A percentile compares a stretch with the other conserved stretches of the same genome.
Conservation (phyloP, 2,113 vertebrate species). For the Takifugu flavidus region DNA sequence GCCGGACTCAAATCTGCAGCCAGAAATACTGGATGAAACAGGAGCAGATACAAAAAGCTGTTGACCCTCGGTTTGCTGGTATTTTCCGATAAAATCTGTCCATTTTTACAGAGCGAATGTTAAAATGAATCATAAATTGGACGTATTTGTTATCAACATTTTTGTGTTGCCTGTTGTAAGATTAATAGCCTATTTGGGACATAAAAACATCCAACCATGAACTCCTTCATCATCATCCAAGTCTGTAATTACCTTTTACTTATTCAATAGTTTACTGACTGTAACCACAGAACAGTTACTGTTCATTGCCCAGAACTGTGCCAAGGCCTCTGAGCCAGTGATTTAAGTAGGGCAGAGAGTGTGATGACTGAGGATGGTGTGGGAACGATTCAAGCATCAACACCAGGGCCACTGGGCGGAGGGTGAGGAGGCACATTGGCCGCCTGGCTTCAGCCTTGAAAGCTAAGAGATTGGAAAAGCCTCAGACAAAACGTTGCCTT, state of each 20-base stretch:
- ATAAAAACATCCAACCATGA: not conserved
- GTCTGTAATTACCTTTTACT: constrained; percentile 4
- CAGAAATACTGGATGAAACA: constrained; percentile 16
- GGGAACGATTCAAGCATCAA: constrained; percentile 33
- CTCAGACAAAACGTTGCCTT: constrained; percentile 69
- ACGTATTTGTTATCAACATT: not conserved
- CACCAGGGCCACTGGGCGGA: not conserved
- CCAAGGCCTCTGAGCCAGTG: not conserved
- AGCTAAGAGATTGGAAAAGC: constrained; percentile 50
- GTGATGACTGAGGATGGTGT: constrained; percentile 41
- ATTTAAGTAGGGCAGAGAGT: constrained; percentile 26
- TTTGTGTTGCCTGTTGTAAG: not conserved
- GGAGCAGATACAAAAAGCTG: not conserved
- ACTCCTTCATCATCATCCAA: not conserved
- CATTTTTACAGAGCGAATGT: too few relatives aligned
- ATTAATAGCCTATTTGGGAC: too few relatives aligned
- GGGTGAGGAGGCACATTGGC: not conserved
- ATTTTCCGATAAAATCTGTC: not conserved
- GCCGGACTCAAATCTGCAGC: constrained; percentile 80
- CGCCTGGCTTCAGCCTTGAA: constrained; percentile 47
- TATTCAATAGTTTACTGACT: constrained; percentile 8
- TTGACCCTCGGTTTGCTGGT: not conserved
- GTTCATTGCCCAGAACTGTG: not conserved
- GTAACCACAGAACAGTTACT: constrained; percentile 11
- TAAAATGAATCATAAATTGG: too few relatives aligned